phyloP scores from a whole-genome alignment of 2,113 vertebrate genomes.

The Dasyurus viverrinus region DNA sequence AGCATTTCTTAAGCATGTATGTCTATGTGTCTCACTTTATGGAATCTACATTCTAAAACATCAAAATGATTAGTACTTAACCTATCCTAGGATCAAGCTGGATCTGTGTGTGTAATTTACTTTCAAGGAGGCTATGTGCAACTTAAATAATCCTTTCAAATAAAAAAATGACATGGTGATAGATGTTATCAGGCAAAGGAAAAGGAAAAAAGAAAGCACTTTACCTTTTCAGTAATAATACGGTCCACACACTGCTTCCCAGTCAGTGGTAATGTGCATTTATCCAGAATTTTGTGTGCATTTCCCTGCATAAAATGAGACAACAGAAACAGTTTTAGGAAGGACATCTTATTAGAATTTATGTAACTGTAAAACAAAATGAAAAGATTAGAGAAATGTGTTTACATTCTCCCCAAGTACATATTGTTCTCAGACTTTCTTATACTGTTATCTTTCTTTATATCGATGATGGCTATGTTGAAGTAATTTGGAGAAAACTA shows the following conservation, averaged over 20 bases:
- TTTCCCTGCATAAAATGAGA: conserved; percentile 88
- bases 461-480: not conserved
- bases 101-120: not conserved
- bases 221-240: conserved; percentile 98
- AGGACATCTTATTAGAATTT: conserved; percentile 32
- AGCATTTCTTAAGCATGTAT: not conserved
- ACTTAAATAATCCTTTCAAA: conserved; percentile 22
- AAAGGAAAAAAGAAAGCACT: conserved; percentile 46
- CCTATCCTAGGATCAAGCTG: conserved; percentile 22
- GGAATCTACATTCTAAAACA: conserved; percentile 43
- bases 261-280: conserved; percentile 93
- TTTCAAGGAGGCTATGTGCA: conserved; percentile 38
- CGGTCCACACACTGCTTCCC: conserved; percentile 97
- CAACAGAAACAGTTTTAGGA: conserved; percentile 42
- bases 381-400: conserved; percentile 36
- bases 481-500: conserved; percentile 28
- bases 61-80: conserved; percentile 9
- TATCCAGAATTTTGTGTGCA: conserved; percentile 96
- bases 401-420: not conserved
- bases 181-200: not conserved
- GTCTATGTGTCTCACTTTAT: not conserved
- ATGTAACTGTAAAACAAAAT: not conserved
- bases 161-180: not conserved
- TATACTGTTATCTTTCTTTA: not conserved
- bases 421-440: not conserved